phyloP scores from a whole-genome alignment of 2,888 invertebrate genomes.

The Scrobipalpa atriplicella region DNA sequence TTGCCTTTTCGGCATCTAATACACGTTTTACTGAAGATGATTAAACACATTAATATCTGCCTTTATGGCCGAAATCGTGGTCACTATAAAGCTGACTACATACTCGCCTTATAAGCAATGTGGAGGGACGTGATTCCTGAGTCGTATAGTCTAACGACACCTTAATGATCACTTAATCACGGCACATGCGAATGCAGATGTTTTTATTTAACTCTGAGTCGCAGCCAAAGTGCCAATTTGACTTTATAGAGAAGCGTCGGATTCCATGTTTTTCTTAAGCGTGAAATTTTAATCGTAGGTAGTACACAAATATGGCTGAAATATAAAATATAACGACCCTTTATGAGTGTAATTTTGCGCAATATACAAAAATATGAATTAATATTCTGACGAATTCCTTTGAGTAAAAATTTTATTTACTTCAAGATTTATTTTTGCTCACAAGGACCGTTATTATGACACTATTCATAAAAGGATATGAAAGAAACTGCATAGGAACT shows the following conservation, averaged over 20 bases:
- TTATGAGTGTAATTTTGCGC: neutral
- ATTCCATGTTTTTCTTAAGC: slow-evolving; percentile 31
- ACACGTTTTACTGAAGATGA: slow-evolving; percentile 20
- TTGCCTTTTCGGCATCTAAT: slow-evolving; percentile 28
- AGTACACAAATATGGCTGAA: neutral
- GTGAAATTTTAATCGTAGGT: slow-evolving; percentile 16
- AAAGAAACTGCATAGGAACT: neutral
- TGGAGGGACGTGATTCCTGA: slow-evolving; percentile 43
- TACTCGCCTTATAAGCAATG: slow-evolving; percentile 51
- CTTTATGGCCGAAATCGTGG: slow-evolving; percentile 53
- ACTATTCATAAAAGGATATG: too few species aligned
- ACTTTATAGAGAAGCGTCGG: slow-evolving; percentile 48
- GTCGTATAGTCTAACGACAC: slow-evolving; percentile 57
- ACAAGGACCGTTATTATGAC: too few species aligned
- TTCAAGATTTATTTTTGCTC: too few species aligned
- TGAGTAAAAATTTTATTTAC: too few species aligned
- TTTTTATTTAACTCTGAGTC: slow-evolving; percentile 49
- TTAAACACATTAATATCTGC: slow-evolving; percentile 51
- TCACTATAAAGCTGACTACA: slow-evolving; percentile 43
- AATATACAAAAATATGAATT: neutral
- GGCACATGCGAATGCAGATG: slow-evolving; percentile 44
- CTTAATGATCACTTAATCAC: slow-evolving; percentile 70
- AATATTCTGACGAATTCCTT: too few species aligned
- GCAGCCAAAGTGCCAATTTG: slow-evolving; percentile 45
- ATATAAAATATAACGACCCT: neutral